phyloP scores from a whole-genome alignment of 1,140 invertebrate species.

The Lasioglossum baleicum region DNA sequence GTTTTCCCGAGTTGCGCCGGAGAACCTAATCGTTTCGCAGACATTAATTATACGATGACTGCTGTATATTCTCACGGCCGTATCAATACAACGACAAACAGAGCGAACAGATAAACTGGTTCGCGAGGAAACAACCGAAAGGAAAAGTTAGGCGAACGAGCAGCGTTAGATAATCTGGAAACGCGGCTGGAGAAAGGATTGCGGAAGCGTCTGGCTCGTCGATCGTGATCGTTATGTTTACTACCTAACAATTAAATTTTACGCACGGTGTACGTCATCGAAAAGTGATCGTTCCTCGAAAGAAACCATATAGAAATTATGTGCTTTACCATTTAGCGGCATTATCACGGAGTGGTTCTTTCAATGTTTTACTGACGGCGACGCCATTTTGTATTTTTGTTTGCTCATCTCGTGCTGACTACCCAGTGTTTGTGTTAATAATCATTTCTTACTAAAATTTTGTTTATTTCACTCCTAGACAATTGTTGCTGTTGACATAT shows the following conservation, averaged over 20 bases:
- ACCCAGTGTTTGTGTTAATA: no score
- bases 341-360: not conserved
- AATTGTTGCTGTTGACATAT: no score
- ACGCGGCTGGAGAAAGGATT: conserved; percentile 42
- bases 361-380: no score
- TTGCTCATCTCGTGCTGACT: no score
- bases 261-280: not conserved
- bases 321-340: not conserved
- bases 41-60: no score
- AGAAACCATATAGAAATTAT: not conserved
- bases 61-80: not conserved
- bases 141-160: conserved; percentile 19
- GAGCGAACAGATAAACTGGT: not conserved
- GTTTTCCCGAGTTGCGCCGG: no score
- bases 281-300: not conserved
- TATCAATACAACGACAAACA: not conserved
- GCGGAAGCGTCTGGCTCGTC: conserved; percentile 24
- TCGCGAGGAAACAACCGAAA: not conserved
- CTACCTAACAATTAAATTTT: not conserved
- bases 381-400: no score
- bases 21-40: no score
- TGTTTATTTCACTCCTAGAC: no score
- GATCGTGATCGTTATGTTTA: not conserved
- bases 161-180: conserved; percentile 41
- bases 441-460: no score